These are phyloP conservation scores for Timema cristinae DNA, from an alignment of 2,888 invertebrate genomes.

Conservation along the genomic window DNA sequence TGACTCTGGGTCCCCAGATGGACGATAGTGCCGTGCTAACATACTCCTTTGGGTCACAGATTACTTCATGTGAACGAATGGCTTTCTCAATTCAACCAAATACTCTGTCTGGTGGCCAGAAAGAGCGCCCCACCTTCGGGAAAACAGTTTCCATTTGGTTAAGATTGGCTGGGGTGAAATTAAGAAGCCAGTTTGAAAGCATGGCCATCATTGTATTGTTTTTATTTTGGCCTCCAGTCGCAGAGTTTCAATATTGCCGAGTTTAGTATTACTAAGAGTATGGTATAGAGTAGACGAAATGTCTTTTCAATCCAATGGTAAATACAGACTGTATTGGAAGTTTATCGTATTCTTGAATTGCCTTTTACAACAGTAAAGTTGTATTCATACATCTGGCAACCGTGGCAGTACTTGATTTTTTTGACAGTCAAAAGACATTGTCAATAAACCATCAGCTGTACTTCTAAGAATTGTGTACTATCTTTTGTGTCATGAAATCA, in stretches of 20 bases:
- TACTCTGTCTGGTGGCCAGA: too few species aligned
- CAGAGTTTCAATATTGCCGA: too few species aligned
- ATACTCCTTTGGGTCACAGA: not conserved
- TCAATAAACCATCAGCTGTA: too few species aligned
- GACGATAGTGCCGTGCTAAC: too few species aligned
- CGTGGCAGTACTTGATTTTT: not conserved
- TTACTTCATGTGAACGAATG: too few species aligned
- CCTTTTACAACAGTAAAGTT: conserved; percentile 3
- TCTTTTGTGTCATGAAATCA: too few species aligned
- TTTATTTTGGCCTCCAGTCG: too few species aligned
- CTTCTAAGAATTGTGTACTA: too few species aligned
- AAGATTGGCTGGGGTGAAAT: not conserved
- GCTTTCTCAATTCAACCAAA: too few species aligned
- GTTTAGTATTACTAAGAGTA: conserved; percentile 3
- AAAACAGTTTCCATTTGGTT: not conserved
- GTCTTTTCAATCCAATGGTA: not conserved
- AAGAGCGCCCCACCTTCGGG: not conserved
- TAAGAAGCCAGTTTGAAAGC: not conserved
- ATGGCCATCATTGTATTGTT: too few species aligned
- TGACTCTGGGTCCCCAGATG: too few species aligned
- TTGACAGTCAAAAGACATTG: not conserved
- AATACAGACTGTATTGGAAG: not conserved
- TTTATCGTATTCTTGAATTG: not conserved
- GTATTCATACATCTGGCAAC: not conserved
- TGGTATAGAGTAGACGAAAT: conserved; percentile 4